phyloP scores from a whole-genome alignment of 2,797 vertebrate genomes.

The Pipistrellus kuhlii region DNA sequence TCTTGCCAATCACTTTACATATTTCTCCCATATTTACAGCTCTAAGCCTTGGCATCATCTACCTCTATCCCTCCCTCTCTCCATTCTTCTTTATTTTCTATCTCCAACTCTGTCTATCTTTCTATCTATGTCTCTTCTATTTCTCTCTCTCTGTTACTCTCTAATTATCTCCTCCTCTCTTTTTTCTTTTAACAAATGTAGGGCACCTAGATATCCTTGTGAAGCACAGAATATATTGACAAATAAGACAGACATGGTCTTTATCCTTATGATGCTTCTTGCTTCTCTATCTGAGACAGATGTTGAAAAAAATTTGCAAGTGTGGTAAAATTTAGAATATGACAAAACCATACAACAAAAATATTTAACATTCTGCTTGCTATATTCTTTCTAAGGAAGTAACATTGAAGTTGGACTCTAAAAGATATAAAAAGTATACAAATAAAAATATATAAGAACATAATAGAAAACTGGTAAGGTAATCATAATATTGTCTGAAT shows the following conservation, averaged over 20 bases:
- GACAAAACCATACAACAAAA: not conserved
- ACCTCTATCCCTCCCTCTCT: not conserved
- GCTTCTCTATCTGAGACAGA: not conserved
- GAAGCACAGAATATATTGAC: not conserved
- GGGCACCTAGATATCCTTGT: not conserved
- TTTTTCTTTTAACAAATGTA: slow-evolving; percentile 32
- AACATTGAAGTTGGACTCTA: not conserved
- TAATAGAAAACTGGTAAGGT: not conserved
- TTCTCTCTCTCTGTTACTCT: not conserved
- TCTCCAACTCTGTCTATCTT: not conserved
- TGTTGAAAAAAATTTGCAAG: not conserved
- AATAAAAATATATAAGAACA: not conserved
- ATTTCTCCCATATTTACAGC: not conserved
- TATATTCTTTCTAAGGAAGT: not conserved
- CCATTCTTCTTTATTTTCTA: not conserved
- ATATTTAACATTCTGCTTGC: not conserved
- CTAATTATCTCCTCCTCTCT: not conserved
- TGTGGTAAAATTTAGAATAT: not conserved
- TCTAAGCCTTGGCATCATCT: not conserved
- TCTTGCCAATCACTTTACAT: not conserved
- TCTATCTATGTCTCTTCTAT: not conserved
- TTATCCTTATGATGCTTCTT: not conserved
- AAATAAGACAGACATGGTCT: not conserved
- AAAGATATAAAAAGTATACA: not conserved
- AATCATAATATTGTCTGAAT: not conserved